phyloP scores from a whole-genome alignment of 2,113 vertebrate genomes.

The Nycticorax nycticorax region DNA sequence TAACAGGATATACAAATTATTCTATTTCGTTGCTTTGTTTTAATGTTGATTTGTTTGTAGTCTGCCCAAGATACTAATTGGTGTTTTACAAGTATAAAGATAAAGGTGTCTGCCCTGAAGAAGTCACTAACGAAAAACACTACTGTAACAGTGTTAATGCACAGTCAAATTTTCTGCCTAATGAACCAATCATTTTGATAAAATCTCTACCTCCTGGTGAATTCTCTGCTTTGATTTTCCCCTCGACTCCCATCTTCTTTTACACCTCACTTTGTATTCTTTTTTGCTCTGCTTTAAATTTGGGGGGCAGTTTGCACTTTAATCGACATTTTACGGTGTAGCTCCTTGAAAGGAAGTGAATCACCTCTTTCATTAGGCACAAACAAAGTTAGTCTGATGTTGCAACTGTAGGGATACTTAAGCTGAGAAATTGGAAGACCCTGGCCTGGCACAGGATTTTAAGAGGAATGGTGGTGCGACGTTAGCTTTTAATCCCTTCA shows the following conservation, averaged over 20 bases:
- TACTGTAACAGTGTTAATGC: background rate
- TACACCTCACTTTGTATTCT: constrained; percentile 7
- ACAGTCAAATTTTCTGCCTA: constrained; percentile 33
- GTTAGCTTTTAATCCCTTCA: constrained; percentile 32
- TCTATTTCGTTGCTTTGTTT: background rate
- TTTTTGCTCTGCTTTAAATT: background rate
- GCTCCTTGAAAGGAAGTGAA: constrained; percentile 20
- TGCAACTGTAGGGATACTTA: background rate
- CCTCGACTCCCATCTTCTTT: constrained; percentile 12
- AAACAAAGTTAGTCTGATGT: background rate
- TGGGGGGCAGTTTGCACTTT: background rate
- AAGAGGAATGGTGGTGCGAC: background rate
- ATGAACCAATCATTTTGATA: constrained; percentile 52
- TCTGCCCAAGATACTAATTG: constrained; percentile 43
- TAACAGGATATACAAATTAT: constrained; percentile 19
- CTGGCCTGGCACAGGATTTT: background rate
- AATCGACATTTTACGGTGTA: background rate
- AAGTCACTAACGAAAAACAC: background rate
- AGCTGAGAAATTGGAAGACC: constrained; percentile 29
- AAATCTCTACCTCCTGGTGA: constrained; percentile 48
- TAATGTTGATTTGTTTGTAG: constrained; percentile 49
- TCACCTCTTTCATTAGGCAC: background rate
- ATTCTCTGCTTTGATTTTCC: constrained; percentile 39
- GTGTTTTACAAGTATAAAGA: constrained; percentile 28
- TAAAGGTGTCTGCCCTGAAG: constrained; percentile 51